Base-by-base conservation (phyloP, 2,797 vertebrate genomes). In the Sebastes trivittatus region DNA sequence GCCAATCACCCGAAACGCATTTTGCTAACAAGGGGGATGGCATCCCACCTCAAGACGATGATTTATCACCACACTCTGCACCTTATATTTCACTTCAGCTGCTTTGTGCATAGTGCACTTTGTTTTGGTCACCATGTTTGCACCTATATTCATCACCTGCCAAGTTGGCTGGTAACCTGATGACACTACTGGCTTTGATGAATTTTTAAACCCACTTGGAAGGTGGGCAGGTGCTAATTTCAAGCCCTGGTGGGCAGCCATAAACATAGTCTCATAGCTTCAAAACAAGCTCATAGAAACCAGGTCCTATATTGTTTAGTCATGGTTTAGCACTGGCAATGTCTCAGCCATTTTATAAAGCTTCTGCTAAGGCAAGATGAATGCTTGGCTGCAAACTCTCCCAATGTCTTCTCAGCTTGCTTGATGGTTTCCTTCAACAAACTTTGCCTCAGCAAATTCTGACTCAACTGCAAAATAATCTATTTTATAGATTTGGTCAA, bases 141-240 rank as follows among this genome's bases (percentile, higher is more conserved):
- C 22, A 1, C 11, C 66, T 49, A 56, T 74, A 64, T 86, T 75
- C 72, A 77, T 73, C 76, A 77, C n/a, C 49, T 75, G 65, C 75
- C 75, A 82, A 80, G 34, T 76, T 74, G 54, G 75, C 46, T 72
- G 7, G 82, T 75, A 68, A 84, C 72, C 71, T 68, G 77, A 88
- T 64, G 81, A 77, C 59, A 74, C 70, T 1, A 32, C 18, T 75
- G 7, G 7, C 56, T 71, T 69, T 22, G 7, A 90, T 87, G 65
- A 82, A 86, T 84, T 84, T 86, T 86, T 77, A 80, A 89, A 59
- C 46, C 80, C 73, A 75, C 64, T 81, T 78, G 70, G 54, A 63
- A 23, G 77, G 65, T 69, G 38, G 80, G 63, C 68, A 79, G 77
- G 73, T 72, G 71, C 56, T 83, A 55, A 90, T 93, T 90, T 89